These are phyloP conservation scores for Helostoma temminkii DNA, from an alignment of 2,797 vertebrate species.

Conservation along the genomic window DNA sequence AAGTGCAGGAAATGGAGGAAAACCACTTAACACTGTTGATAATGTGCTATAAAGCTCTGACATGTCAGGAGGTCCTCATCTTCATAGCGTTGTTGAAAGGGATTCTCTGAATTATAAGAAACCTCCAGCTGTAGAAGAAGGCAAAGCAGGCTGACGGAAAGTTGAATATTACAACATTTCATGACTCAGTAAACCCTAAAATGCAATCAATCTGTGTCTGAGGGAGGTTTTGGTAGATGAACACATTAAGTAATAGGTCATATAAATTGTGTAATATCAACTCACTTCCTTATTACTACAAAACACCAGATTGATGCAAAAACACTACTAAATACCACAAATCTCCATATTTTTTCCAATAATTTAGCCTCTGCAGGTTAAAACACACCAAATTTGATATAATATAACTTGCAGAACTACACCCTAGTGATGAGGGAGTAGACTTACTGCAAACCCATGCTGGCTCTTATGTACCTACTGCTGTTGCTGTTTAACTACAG, in stretches of 20 bases:
- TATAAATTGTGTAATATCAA: neutral
- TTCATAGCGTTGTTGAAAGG: neutral
- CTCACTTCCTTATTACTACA: conserved; percentile 44
- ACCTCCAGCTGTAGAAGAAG: too few species aligned
- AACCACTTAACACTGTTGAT: too few species aligned
- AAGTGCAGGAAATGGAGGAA: neutral
- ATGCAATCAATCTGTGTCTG: neutral
- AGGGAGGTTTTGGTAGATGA: neutral
- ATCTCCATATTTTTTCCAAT: too few species aligned
- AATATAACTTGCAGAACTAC: too few species aligned
- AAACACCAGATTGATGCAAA: neutral
- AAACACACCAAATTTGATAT: too few species aligned
- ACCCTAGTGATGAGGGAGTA: too few species aligned
- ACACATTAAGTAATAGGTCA: neutral
- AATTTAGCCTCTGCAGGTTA: too few species aligned
- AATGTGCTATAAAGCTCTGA: neutral
- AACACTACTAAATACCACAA: too few species aligned
- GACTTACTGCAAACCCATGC: too few species aligned
- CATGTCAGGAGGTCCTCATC: neutral
- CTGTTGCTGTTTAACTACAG: too few species aligned
- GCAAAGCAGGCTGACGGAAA: too few species aligned
- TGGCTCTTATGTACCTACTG: too few species aligned
- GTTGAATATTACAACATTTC: neutral
- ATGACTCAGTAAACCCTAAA: neutral
- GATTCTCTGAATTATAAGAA: neutral